These are phyloP conservation scores for Cyrtonyx montezumae DNA, from an alignment of 2,113 vertebrate genomes.

Conservation along the genomic window DNA sequence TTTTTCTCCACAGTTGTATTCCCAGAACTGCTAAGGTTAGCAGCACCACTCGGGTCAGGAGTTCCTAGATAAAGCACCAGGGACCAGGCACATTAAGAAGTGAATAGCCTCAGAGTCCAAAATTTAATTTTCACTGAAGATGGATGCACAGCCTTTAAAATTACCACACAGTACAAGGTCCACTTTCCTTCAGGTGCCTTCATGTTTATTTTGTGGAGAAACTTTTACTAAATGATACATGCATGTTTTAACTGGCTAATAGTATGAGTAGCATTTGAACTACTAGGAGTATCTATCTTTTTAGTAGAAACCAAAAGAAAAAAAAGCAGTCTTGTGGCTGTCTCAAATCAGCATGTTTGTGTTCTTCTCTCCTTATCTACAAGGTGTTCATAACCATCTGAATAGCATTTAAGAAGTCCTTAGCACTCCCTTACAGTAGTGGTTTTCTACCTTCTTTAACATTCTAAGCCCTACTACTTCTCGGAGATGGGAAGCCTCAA, in stretches of 20 bases:
- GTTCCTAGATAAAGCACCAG: background rate
- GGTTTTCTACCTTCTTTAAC: background rate
- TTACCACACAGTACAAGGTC: conserved; percentile 17
- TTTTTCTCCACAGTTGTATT: background rate
- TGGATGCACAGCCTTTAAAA: background rate
- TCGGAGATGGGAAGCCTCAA: background rate
- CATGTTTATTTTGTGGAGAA: conserved; percentile 14
- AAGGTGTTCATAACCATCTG: background rate
- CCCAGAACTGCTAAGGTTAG: background rate
- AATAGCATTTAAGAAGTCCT: background rate
- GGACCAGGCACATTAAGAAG: background rate
- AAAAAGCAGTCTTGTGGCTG: background rate
- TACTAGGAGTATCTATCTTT: background rate
- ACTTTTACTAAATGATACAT: background rate
- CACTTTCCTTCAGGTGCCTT: background rate
- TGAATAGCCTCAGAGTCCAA: background rate
- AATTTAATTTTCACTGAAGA: background rate
- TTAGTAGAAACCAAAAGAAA: background rate
- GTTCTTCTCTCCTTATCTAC: background rate
- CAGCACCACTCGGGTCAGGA: background rate
- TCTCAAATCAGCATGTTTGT: background rate
- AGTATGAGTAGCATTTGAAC: background rate
- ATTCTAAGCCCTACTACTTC: background rate
- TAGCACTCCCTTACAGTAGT: background rate
- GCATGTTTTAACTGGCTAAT: background rate